phyloP scores from a whole-genome alignment of 2,797 vertebrate genomes.

The Chlorospingus flavigularis region DNA sequence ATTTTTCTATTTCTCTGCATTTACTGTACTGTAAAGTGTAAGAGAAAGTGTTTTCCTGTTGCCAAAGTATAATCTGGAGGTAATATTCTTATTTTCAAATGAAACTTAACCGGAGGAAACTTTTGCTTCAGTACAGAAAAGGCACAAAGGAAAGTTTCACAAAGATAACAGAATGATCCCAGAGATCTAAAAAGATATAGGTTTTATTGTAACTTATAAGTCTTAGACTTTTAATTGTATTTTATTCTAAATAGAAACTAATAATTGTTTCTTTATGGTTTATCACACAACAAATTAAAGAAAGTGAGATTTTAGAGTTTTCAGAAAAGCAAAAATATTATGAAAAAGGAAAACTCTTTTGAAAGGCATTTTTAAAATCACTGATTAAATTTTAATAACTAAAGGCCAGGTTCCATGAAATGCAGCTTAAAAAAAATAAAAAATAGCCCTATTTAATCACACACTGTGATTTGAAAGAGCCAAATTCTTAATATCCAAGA shows the following conservation, averaged over 20 bases:
- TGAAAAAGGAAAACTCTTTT: not conserved
- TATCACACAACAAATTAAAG: not conserved
- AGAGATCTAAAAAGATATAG: not conserved
- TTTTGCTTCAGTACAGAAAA: not conserved
- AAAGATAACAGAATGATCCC: not conserved
- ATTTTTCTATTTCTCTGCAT: not conserved
- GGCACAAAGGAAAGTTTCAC: not conserved
- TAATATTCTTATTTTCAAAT: conserved; percentile 23
- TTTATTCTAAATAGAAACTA: not conserved
- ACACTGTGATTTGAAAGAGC: not conserved
- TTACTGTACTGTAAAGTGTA: not conserved
- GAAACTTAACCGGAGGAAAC: not conserved
- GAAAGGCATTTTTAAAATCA: not conserved
- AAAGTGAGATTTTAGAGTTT: not conserved
- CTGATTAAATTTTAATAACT: not conserved
- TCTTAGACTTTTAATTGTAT: not conserved
- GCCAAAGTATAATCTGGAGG: conserved; percentile 27
- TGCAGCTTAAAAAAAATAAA: not conserved
- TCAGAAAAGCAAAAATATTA: not conserved
- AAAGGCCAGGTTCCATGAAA: not conserved
- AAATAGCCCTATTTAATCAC: not conserved
- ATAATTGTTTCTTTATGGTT: not conserved
- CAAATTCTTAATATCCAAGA: not conserved
- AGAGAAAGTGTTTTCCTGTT: conserved; percentile 26
- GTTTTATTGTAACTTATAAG: not conserved